Conservation (phyloP, 2,797 vertebrate species). For the Atherinosoma microstoma region DNA sequence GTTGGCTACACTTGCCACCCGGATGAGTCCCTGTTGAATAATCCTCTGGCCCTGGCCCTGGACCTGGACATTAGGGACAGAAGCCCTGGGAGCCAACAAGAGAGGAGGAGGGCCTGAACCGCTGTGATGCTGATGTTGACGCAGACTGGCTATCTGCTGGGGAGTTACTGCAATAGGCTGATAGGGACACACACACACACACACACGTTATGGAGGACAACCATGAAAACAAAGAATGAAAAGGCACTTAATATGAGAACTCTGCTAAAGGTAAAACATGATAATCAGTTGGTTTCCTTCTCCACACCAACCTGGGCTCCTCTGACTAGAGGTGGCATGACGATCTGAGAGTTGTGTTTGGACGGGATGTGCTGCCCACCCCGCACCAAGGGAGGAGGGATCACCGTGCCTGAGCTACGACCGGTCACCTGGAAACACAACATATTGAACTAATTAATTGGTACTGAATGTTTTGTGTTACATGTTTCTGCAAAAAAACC, state of each 20-base stretch:
- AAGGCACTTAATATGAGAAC: neutral
- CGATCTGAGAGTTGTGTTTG: constrained; percentile 92
- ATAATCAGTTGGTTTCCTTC: neutral
- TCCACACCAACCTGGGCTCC: constrained; percentile 86
- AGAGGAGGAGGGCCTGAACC: constrained; percentile 94
- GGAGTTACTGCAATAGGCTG: constrained; percentile 82
- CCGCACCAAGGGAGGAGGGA: constrained; percentile 95
- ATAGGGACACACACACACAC: constrained; percentile 23
- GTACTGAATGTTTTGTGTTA: neutral
- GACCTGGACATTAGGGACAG: constrained; percentile 94
- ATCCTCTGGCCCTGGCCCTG: constrained; percentile 98
- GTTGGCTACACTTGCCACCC: constrained; percentile 93
- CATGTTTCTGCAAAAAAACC: neutral
- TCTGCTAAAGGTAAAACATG: neutral
- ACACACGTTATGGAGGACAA: constrained; percentile 9
- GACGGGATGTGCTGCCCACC: constrained; percentile 90
- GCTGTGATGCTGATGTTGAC: constrained; percentile 88
- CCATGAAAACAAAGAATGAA: neutral
- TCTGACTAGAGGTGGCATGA: constrained; percentile 95
- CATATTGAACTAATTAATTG: neutral
- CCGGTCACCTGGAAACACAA: constrained; percentile 83
- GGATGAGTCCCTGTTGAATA: constrained; percentile 97
- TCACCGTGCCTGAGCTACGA: constrained; percentile 90
- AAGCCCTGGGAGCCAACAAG: constrained; percentile 91
- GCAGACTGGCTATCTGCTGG: constrained; percentile 92